Evolutionary conservation across 2,113 vertebrate species (phyloP).

Genomic region (Henicopernis longicauda): DNA sequence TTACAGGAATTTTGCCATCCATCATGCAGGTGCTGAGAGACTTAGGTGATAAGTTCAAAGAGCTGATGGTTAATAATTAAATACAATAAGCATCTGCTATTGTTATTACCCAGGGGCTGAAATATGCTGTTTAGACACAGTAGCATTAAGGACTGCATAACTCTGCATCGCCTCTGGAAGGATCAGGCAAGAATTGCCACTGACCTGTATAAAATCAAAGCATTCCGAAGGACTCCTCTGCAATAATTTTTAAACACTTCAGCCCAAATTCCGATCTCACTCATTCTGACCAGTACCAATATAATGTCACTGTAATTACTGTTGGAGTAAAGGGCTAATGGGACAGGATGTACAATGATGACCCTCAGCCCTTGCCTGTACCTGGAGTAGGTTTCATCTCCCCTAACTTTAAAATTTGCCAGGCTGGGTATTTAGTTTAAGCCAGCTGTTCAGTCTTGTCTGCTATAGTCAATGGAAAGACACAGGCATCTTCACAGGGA

Average conservation of each 20-base stretch:
- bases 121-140: neutral
- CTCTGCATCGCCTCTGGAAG: neutral
- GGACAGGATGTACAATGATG: neutral
- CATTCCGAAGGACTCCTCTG: neutral
- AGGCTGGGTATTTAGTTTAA: neutral
- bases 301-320: neutral
- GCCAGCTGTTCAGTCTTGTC: neutral
- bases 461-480: neutral
- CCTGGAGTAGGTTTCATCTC: neutral
- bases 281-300: neutral
- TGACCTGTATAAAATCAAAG: neutral
- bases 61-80: conserved; percentile 61
- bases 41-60: conserved; percentile 62
- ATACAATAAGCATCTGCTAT: conserved; percentile 54
- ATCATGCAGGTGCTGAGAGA: conserved; percentile 23
- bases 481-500: neutral
- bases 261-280: neutral
- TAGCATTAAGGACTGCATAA: neutral
- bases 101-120: conserved; percentile 29
- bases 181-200: neutral
- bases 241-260: neutral
- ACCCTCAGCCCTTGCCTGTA: neutral
- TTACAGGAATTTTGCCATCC: conserved; percentile 39
- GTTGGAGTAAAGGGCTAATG: neutral
- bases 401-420: neutral